A percentile compares a stretch with the other conserved stretches of the same genome.
Evolutionary conservation across 1,140 invertebrate species (phyloP).

Genomic region (Lethrus apterus): DNA sequence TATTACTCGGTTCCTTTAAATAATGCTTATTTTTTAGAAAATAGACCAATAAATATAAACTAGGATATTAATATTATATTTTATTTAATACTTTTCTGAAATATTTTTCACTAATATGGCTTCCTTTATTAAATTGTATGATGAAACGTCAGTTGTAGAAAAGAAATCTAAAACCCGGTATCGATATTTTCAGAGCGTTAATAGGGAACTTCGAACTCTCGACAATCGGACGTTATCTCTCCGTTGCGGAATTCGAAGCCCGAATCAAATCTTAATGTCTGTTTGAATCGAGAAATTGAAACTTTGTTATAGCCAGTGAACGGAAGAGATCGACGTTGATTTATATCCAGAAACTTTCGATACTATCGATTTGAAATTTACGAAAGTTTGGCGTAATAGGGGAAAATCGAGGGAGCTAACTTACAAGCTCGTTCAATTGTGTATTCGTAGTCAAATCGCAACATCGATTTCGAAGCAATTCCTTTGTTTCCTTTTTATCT

Average conservation of each 20-base stretch:
- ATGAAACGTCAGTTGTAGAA: too few species aligned
- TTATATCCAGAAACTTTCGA: constrained; percentile 32
- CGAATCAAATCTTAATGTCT: constrained; percentile 38
- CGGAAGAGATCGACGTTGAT: constrained; percentile 36
- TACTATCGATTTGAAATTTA: constrained; percentile 24
- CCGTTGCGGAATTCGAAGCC: constrained; percentile 18
- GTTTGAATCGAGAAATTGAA: constrained; percentile 37
- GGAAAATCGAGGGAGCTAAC: constrained; percentile 5
- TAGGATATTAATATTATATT: constrained; percentile 7
- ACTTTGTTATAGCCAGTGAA: constrained; percentile 32
- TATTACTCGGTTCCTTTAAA: too few species aligned
- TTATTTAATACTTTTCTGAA: constrained; percentile 4
- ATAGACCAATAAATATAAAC: too few species aligned
- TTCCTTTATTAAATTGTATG: too few species aligned
- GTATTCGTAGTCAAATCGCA: too few species aligned
- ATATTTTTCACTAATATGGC: constrained; percentile 1
- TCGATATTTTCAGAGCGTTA: neutral
- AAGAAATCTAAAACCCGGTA: too few species aligned
- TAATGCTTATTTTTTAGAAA: too few species aligned
- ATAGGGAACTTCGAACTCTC: neutral
- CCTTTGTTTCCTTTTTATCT: too few species aligned
- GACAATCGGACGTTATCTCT: neutral
- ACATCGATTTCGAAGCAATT: too few species aligned
- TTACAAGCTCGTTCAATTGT: too few species aligned
- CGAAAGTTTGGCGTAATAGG: constrained; percentile 8